These are phyloP conservation scores for Paralichthys olivaceus DNA, from an alignment of 2,113 vertebrate genomes.

Conservation along the genomic window DNA sequence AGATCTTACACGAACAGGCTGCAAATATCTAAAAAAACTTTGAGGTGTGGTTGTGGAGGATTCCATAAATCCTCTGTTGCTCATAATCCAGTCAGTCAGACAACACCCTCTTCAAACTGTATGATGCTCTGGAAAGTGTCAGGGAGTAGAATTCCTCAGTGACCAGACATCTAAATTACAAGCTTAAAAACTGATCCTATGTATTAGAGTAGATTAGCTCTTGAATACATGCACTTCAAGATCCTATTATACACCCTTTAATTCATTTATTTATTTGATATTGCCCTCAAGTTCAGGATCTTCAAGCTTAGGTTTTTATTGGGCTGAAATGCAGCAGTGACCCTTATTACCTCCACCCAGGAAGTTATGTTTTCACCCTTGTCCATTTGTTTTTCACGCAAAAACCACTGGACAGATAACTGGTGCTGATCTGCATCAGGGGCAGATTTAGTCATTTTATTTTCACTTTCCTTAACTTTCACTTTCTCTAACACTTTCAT, in stretches of 20 bases:
- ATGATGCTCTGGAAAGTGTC: constrained; percentile 34
- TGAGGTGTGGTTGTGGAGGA: constrained; percentile 64
- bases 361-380: too few species aligned
- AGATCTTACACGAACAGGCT: constrained; percentile 14
- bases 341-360: background rate
- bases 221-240: background rate
- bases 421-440: too few species aligned
- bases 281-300: background rate
- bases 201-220: constrained; percentile 1
- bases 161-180: constrained; percentile 21
- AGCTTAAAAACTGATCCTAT: constrained; percentile 1
- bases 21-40: constrained; percentile 31
- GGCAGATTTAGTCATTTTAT: too few species aligned
- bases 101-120: constrained; percentile 56
- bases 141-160: constrained; percentile 7
- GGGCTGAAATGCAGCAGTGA: background rate
- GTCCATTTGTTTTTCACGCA: too few species aligned
- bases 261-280: background rate
- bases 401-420: too few species aligned
- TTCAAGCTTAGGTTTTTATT: background rate
- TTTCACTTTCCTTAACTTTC: too few species aligned
- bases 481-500: too few species aligned
- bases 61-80: constrained; percentile 37
- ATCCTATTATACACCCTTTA: background rate
- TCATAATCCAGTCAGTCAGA: constrained; percentile 45